These are phyloP conservation scores for Ptychodera flava DNA, from an alignment of 35 echinoderm and acorn worm species.

Conservation along the genomic window DNA sequence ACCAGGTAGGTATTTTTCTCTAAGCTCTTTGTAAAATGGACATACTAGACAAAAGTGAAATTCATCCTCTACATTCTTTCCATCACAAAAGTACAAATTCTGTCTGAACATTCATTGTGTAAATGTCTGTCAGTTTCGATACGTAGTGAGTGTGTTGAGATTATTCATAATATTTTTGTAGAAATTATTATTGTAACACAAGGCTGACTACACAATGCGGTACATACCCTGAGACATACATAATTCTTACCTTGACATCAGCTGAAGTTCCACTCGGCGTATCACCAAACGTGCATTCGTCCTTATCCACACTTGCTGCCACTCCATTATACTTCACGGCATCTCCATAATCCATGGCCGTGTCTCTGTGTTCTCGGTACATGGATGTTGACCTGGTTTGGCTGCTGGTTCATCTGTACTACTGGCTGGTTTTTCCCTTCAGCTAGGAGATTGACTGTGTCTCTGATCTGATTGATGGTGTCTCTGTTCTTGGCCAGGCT, in stretches of 20 bases:
- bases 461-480: conserved; percentile 60
- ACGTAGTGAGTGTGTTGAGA: too few species aligned
- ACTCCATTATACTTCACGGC: conserved; percentile 20
- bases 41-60: too few species aligned
- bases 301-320: conserved; percentile 40
- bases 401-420: not conserved
- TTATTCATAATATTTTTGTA: too few species aligned
- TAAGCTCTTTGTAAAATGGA: too few species aligned
- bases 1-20: too few species aligned
- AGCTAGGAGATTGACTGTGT: conserved; percentile 53
- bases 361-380: not conserved
- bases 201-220: too few species aligned
- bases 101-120: too few species aligned
- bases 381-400: not conserved
- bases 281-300: conserved; percentile 76
- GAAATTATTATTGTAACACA: too few species aligned
- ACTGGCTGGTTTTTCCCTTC: conserved; percentile 30
- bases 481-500: conserved; percentile 61
- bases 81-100: too few species aligned
- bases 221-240: too few species aligned
- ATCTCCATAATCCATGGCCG: not conserved
- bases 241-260: conserved; percentile 68
- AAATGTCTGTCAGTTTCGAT: too few species aligned
- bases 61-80: too few species aligned
- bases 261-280: conserved; percentile 60